Base-by-base conservation (phyloP, 2,888 invertebrate species). In the Disparrhopalites patrizii region DNA sequence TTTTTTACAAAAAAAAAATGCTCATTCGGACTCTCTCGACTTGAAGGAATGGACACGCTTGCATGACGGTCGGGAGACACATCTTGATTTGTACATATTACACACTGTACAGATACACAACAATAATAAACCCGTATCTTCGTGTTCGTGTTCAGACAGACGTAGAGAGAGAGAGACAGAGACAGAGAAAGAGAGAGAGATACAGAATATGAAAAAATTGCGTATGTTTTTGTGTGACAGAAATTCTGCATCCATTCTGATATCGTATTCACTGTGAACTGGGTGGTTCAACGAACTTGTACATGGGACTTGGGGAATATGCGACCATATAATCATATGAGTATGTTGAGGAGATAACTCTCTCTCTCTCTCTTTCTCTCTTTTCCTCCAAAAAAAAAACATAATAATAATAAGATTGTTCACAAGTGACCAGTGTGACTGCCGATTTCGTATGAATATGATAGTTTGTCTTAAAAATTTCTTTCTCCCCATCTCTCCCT, bases 201-300 rank as follows among this genome's bases (percentile, higher is more conserved):
- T 36, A 36, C 36, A 36, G 36, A 36, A n/a, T n/a, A n/a, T n/a
- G 36, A 36, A 36, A 10, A 36, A 36, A 10, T 36, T 36, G 36
- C 15, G 36, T 36, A 36, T 15, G 15, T 8, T 20, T 43, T 43
- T 43, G 47, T 47, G 47, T 47, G 47, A 47, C 47, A 47, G 47
- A 47, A 40, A 47, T 47, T 47, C 47, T 47, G 3, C 47, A 47
- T 23, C 23, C 47, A 47, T 20, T 20, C 47, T 23, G 3, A 3
- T 40, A 40, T n/a, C n/a, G n/a, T 28, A 52, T 27, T 31, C 54
- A 54, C 13, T 54, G 20, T 30, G 54, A 61, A 31, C 10, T 61
- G 51, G 51, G 36, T 51, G 61, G 61, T 61, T 61, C 61, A 61
- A 61, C 61, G 61, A 61, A 61, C 61, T 61, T 61, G 31, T 18